Base-by-base conservation (phyloP, 53 echinoderm and acorn worm species). In the Antedon mediterranea region DNA sequence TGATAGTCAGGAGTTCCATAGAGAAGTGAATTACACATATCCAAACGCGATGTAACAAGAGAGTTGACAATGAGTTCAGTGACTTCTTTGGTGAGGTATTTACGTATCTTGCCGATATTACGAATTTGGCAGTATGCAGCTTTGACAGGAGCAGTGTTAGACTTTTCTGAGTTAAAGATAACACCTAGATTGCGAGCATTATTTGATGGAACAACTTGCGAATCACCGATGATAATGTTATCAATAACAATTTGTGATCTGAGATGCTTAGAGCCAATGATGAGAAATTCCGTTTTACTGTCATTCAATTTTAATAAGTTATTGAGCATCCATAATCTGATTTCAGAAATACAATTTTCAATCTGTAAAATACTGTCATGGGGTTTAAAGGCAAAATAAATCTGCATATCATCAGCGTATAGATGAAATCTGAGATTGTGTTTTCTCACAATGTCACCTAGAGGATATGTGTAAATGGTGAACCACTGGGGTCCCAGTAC, bases 221-320 rank as follows among this genome's bases (percentile, higher is more conserved):
- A 37, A 4, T 37, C 37, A 11, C 37, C 37, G 11, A 37, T 11
- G 4, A 4, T 37, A 37, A 37, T 37, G 11, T 37, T 4, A 43
- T 33, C 33, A 29, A 77, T 77, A 29, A 33, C 32, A 34, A 77
- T 3, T 30, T 77, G 32, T 8, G 34, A 0, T 26, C 11, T 31
- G 4, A 28, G 75, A 28, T 75, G 75, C 30, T 31, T 75, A 20
- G 75, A 75, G 4, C 77, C 77, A 11, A n/a, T 33, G 8, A 77
- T 14, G 20, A 75, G 18, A 43, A 77, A 77, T 27, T 77, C 34
- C 1, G 77, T 37, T 30, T 77, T 77, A n/a, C 8, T 33, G 34
- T 77, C 77, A 34, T 77, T 77, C n/a, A 77, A 34, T 34, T 77
- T 77, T 33, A 77, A 34, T 43, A 29, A 30, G 30, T 75, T 75